These are phyloP conservation scores for Eleginops maclovinus DNA, from an alignment of 2,113 vertebrate species.

Conservation along the genomic window DNA sequence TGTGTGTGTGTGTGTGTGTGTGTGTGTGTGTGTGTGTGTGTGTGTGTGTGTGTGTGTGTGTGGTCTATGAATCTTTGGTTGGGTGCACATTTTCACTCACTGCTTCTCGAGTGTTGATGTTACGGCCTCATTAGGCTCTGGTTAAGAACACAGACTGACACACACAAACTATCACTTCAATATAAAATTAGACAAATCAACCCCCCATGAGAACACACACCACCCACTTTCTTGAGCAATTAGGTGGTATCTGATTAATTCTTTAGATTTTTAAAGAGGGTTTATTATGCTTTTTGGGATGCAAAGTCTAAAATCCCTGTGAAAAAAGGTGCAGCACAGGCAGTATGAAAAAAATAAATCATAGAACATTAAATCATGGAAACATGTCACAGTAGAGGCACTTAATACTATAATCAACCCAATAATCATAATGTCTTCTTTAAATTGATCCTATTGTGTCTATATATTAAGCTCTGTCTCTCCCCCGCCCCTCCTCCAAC, in stretches of 20 bases:
- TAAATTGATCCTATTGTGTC: not conserved
- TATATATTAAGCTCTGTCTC: not conserved
- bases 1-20: not conserved
- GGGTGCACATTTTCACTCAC: constrained; percentile 36
- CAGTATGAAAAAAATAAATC: no score
- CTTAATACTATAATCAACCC: no score
- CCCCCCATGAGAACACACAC: not conserved
- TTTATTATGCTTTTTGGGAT: no score
- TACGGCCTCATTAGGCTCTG: constrained; percentile 54
- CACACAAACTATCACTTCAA: not conserved
- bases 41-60: not conserved
- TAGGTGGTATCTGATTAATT: not conserved
- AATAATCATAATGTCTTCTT: not conserved
- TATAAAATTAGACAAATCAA: not conserved
- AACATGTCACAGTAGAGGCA: no score
- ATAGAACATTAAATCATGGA: no score
- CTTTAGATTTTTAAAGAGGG: not conserved
- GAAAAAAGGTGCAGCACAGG: no score
- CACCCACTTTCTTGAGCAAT: not conserved
- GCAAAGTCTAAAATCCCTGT: no score
- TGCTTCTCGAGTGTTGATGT: constrained; percentile 23
- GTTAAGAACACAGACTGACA: constrained; percentile 29
- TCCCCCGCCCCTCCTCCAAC: not conserved
- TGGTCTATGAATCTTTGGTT: constrained; percentile 24
- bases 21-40: not conserved